Evolutionary conservation across 2,888 invertebrate genomes (phyloP).

Genomic region (Sesia bembeciformis): DNA sequence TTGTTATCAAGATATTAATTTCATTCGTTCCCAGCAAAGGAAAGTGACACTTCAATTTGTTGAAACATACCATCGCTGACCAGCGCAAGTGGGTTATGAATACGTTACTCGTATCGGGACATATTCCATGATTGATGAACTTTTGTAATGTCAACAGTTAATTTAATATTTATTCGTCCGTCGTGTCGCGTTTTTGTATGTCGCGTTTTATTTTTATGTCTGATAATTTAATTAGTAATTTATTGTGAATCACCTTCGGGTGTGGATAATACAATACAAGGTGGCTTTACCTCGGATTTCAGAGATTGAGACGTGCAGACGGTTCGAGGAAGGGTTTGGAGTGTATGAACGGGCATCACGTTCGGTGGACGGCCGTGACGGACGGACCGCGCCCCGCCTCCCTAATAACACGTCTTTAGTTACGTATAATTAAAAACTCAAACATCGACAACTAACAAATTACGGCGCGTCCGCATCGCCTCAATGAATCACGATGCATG

Average conservation of each 20-base stretch:
- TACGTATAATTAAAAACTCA: slow-evolving; percentile 69
- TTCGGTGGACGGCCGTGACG: slow-evolving; percentile 42
- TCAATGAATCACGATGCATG: slow-evolving; percentile 51
- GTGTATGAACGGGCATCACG: slow-evolving; percentile 26
- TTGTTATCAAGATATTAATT: slow-evolving; percentile 29
- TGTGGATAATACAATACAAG: slow-evolving; percentile 20
- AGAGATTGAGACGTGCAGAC: slow-evolving; percentile 26
- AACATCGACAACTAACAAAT: slow-evolving; percentile 67
- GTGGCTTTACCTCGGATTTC: slow-evolving; percentile 25
- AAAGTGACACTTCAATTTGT: slow-evolving; percentile 54
- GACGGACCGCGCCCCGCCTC: slow-evolving; percentile 50
- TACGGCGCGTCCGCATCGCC: slow-evolving; percentile 32
- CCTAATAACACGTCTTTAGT: slow-evolving; percentile 61
- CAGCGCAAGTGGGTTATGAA: slow-evolving; percentile 38
- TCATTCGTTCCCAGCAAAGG: slow-evolving; percentile 15
- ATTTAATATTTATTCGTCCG: slow-evolving; percentile 37
- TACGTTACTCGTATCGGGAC: slow-evolving; percentile 38
- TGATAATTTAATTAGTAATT: slow-evolving; percentile 21
- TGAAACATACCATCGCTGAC: slow-evolving; percentile 18
- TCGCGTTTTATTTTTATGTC: slow-evolving; percentile 10
- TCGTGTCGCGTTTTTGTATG: slow-evolving; percentile 18
- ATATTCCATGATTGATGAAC: slow-evolving; percentile 43
- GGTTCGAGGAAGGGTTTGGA: background rate
- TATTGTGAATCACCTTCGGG: slow-evolving; percentile 26
- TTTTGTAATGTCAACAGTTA: slow-evolving; percentile 39